These are phyloP conservation scores for Pseudopodoces humilis DNA, from an alignment of 2,113 vertebrate species.

Conservation along the genomic window DNA sequence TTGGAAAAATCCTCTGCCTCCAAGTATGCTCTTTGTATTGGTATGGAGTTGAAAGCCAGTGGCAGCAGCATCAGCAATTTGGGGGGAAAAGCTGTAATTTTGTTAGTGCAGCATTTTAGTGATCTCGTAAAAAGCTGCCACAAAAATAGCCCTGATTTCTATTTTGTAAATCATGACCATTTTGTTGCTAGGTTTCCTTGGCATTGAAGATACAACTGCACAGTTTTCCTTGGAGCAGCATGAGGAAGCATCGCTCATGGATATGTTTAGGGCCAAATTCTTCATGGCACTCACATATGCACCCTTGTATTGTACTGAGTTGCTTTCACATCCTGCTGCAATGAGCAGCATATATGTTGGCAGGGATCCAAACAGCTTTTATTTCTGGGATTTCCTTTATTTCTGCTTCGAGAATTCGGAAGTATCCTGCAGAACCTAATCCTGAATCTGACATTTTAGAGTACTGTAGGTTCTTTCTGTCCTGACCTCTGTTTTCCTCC, in stretches of 20 bases:
- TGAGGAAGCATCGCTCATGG: neutral
- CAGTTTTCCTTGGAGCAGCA: neutral
- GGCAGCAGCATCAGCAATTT: neutral
- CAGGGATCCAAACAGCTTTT: neutral
- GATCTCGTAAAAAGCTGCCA: neutral
- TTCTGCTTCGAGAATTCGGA: neutral
- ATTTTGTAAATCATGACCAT: neutral
- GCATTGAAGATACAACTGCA: neutral
- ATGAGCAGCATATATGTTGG: neutral
- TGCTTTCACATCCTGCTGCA: neutral
- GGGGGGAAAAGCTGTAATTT: neutral
- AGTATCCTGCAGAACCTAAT: neutral
- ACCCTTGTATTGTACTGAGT: neutral
- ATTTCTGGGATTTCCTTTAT: neutral
- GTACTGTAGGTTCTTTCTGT: neutral
- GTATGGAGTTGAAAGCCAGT: neutral
- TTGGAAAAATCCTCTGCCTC: neutral
- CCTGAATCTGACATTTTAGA: neutral
- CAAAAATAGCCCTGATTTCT: constrained; percentile 10
- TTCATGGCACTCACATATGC: neutral
- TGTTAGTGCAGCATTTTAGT: constrained; percentile 3
- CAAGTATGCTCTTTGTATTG: neutral
- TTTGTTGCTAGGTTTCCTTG: constrained; percentile 43
- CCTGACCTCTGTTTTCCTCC: neutral
- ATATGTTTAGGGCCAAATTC: neutral